Base-by-base conservation (phyloP, 2,797 vertebrate genomes). In the Cuculus canorus region DNA sequence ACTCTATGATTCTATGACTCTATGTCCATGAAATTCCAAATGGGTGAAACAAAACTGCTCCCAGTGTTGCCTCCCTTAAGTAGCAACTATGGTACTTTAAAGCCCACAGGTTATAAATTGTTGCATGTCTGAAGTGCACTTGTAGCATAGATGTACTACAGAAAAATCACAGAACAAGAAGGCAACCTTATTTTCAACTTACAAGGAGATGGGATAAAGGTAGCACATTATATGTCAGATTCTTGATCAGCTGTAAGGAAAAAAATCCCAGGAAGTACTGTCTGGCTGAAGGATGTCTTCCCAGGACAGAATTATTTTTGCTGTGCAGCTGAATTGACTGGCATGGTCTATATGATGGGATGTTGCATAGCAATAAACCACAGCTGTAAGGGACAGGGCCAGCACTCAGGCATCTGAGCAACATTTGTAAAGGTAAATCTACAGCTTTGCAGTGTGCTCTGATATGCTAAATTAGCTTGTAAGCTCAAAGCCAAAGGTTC, bases 361-460 rank as follows among this genome's bases (percentile, higher is more conserved):
- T 39, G 47, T 41, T 86, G 45, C 22, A 23, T 1, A 3, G 50
- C 66, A 93, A 78, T 72, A 77, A 82, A 86, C 27, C 77, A 83
- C 28, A 56, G 82, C 53, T 90, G 37, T 79, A 91, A 92, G 41
- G 64, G 78, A 45, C 33, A 59, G 54, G 65, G 21, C 19, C 70
- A 80, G 39, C 43, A 37, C 22, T 50, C 47, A 90, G 53, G 66
- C 25, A 81, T 30, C 54, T 43, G 27, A 93, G 10, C 23, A 78
- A 35, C 59, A 56, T 69, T 90, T 86, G 39, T 72, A 78, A 89
- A 89, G 23, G 16, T 70, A 76, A 69, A 90, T 87, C 61, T 91
- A 64, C 21, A 78, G 47, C 30, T 83, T 57, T 56, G 47, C 35
- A 32, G 21, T 64, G 57, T 77, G 24, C 64, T 89, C 69, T 81